Conservation (phyloP, 2,797 vertebrate genomes). For the Micropoecilia bifurca region DNA sequence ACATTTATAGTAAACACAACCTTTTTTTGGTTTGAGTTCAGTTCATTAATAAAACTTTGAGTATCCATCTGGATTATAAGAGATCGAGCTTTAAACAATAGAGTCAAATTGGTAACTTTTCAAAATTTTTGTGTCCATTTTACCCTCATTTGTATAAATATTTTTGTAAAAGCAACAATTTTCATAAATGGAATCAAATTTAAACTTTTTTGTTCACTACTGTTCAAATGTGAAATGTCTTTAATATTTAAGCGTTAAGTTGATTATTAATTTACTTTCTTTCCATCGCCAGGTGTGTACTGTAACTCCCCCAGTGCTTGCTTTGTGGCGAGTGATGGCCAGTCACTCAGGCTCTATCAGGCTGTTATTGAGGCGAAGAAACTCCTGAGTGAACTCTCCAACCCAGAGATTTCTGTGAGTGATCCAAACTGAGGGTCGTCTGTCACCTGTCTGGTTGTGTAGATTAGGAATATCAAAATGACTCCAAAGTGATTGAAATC, state of each 20-base stretch:
- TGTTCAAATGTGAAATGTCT: background rate
- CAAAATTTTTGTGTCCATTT: background rate
- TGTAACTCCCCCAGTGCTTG: constrained; percentile 98
- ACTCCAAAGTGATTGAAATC: background rate
- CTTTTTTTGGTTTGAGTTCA: background rate
- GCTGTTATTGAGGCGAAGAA: constrained; percentile 98
- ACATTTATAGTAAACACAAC: background rate
- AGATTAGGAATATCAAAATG: background rate
- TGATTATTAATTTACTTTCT: background rate
- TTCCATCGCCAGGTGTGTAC: constrained; percentile 85
- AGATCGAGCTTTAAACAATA: background rate
- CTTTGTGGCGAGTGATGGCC: constrained; percentile 97
- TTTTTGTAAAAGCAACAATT: background rate
- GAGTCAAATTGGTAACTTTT: background rate
- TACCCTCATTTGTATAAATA: constrained; percentile 9
- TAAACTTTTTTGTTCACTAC: background rate
- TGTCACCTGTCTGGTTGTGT: background rate
- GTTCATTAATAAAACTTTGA: background rate
- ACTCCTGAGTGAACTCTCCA: constrained; percentile 93
- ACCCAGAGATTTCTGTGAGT: constrained; percentile 97
- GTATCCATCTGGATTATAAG: background rate
- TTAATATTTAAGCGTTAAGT: background rate
- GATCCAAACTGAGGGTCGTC: background rate
- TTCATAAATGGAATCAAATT: constrained; percentile 10
- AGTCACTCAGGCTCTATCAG: constrained; percentile 94